Conservation (phyloP, 2,888 invertebrate genomes). For the Oegoconia quadripuncta region DNA sequence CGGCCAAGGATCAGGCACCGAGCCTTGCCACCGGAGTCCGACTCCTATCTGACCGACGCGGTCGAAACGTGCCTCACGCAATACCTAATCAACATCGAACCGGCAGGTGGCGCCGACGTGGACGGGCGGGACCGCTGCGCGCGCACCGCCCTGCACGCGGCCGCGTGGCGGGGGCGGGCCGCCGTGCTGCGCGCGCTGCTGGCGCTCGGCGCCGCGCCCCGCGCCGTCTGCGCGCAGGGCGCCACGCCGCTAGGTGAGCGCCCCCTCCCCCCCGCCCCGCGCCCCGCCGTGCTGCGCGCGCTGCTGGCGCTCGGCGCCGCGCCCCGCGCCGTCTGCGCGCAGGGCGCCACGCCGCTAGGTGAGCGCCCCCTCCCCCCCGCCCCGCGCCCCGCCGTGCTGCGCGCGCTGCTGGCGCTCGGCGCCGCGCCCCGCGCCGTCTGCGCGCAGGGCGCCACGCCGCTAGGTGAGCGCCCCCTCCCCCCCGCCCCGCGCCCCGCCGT, state of each 20-base stretch:
- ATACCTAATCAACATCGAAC: too few species aligned
- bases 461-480: slow-evolving; percentile 85
- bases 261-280: neutral
- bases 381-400: slow-evolving; percentile 87
- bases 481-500: slow-evolving; percentile 80
- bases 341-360: too few species aligned
- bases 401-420: slow-evolving; percentile 86
- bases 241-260: slow-evolving; percentile 90
- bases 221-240: slow-evolving; percentile 96
- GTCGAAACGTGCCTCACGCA: too few species aligned
- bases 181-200: slow-evolving; percentile 89
- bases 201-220: slow-evolving; percentile 88
- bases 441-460: too few species aligned
- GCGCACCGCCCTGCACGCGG: slow-evolving; percentile 95
- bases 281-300: slow-evolving; percentile 88
- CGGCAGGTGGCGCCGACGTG: slow-evolving; percentile 88
- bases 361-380: slow-evolving; percentile 79
- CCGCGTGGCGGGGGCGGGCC: slow-evolving; percentile 96
- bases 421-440: slow-evolving; percentile 72
- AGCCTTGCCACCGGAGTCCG: too few species aligned
- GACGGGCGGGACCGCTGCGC: slow-evolving; percentile 93
- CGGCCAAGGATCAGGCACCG: too few species aligned
- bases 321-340: slow-evolving; percentile 79
- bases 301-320: slow-evolving; percentile 83
- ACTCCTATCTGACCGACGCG: too few species aligned